phyloP scores from a whole-genome alignment of 2,113 vertebrate species.

The Lagopus muta region DNA sequence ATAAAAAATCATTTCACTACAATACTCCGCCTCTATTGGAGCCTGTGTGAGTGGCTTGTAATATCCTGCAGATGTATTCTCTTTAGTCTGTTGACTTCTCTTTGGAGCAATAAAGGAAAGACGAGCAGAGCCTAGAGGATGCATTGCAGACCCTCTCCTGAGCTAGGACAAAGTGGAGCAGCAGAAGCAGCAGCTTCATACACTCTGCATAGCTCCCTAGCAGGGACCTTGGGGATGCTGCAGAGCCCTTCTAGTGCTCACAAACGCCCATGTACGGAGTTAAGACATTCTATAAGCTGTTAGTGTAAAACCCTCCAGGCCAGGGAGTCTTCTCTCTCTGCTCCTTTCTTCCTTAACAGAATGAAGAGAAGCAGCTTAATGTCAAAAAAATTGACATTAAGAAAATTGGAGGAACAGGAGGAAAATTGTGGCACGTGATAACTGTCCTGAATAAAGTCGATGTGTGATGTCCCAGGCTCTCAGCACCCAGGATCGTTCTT shows the following conservation, averaged over 20 bases:
- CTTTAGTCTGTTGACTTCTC: background rate
- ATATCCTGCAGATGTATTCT: constrained; percentile 17
- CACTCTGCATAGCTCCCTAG: background rate
- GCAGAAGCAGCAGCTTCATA: background rate
- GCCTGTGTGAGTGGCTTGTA: constrained; percentile 24
- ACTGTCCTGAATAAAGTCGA: background rate
- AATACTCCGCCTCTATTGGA: constrained; percentile 7
- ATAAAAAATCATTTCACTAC: constrained; percentile 56
- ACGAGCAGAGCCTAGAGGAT: background rate
- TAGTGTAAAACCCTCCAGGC: background rate
- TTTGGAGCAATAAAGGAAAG: background rate
- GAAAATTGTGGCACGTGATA: background rate
- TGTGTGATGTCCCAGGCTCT: accelerated
- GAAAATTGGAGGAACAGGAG: background rate
- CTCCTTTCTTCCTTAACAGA: background rate
- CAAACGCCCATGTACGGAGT: accelerated
- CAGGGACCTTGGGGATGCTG: background rate
- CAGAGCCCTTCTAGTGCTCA: background rate
- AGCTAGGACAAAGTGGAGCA: background rate
- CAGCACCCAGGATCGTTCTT: background rate
- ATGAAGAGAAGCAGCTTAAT: background rate
- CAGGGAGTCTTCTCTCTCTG: background rate
- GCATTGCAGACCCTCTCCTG: background rate
- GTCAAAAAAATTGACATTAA: background rate
- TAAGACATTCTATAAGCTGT: background rate